Evolutionary conservation across 2,888 invertebrate species (phyloP).

Genomic region (Lomographa bimaculata): DNA sequence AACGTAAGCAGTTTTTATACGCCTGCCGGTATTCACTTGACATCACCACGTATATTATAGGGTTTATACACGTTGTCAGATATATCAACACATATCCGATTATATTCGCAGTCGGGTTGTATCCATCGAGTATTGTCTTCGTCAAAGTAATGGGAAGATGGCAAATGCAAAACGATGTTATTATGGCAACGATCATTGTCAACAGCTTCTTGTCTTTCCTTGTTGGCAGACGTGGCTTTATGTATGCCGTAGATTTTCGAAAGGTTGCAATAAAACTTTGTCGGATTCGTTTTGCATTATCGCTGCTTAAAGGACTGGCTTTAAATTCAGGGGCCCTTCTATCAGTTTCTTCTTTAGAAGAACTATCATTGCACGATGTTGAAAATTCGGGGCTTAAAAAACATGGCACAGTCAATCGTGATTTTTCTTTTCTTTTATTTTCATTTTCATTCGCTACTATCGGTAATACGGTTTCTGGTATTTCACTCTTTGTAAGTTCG

Average conservation of each 20-base stretch:
- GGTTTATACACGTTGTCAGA: conserved; percentile 94
- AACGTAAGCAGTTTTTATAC: conserved; percentile 89
- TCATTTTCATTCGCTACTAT: conserved; percentile 29
- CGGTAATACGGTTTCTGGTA: conserved; percentile 41
- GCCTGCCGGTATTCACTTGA: conserved; percentile 95
- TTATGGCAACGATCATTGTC: conserved; percentile 95
- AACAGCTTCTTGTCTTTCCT: conserved; percentile 89
- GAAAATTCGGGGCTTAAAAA: conserved; percentile 56
- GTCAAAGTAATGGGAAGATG: conserved; percentile 95
- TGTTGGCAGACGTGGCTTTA: conserved; percentile 86
- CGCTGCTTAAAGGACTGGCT: conserved; percentile 41
- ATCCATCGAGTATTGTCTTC: conserved; percentile 87
- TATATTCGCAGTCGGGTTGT: conserved; percentile 87
- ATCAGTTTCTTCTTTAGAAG: conserved; percentile 55
- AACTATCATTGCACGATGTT: conserved; percentile 38
- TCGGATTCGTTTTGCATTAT: conserved; percentile 45
- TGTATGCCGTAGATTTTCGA: conserved; percentile 54
- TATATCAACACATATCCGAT: conserved; percentile 93
- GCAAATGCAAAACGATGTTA: conserved; percentile 94
- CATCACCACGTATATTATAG: conserved; percentile 96
- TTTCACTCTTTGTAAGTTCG: conserved; percentile 54
- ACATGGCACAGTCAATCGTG: conserved; percentile 32
- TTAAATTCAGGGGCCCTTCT: conserved; percentile 50
- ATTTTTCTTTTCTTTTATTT: conserved; percentile 21
- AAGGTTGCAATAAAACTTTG: conserved; percentile 59